Conservation (phyloP, 2,888 invertebrate genomes). For the Subacronicta megacephala region DNA sequence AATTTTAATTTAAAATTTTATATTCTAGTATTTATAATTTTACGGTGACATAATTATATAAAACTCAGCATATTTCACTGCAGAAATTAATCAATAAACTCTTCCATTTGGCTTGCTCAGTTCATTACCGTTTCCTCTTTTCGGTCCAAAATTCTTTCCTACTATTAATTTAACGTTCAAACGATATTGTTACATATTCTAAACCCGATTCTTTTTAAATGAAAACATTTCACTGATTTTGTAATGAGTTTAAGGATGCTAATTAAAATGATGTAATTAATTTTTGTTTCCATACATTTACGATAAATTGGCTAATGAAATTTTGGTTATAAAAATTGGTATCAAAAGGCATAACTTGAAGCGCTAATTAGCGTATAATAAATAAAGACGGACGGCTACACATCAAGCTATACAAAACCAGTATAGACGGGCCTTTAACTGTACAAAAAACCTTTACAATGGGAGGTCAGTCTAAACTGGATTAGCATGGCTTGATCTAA, state of each 20-base stretch:
- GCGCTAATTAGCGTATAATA: no score
- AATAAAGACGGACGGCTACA: no score
- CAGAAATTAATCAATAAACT: conserved; percentile 10
- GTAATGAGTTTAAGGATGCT: conserved; percentile 24
- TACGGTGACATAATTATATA: neutral
- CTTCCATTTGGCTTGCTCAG: conserved; percentile 6
- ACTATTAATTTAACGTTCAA: conserved; percentile 26
- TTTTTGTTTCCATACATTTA: conserved; percentile 3
- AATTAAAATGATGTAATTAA: conserved; percentile 25
- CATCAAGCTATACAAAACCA: no score
- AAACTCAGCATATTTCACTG: neutral
- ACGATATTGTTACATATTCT: conserved; percentile 23
- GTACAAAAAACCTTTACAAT: no score
- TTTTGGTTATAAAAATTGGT: no score
- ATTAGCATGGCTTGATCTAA: no score
- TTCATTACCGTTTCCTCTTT: neutral
- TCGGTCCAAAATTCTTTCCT: conserved; percentile 20
- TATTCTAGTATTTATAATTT: no score
- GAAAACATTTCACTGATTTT: conserved; percentile 35
- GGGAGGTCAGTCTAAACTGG: no score
- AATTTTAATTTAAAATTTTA: no score
- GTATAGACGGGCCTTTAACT: no score
- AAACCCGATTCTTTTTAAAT: conserved; percentile 17
- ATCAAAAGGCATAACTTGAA: no score
- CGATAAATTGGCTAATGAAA: no score